Conservation (phyloP, 2,888 invertebrate species). For the Drosophila suboccidentalis region DNA sequence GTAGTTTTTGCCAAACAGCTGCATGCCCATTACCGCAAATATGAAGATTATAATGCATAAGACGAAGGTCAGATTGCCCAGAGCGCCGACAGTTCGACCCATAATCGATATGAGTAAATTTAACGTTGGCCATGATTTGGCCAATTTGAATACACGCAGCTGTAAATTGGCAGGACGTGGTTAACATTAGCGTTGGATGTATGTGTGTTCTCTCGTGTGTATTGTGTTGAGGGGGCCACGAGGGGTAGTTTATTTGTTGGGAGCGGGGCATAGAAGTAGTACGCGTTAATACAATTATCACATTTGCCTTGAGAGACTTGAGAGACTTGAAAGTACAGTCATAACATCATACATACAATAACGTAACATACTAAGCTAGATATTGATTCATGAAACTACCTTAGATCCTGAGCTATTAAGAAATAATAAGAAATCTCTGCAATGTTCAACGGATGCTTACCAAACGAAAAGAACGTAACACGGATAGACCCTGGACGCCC, state of each 20-base stretch:
- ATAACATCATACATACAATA: slow-evolving; percentile 6
- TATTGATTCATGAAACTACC: slow-evolving; percentile 29
- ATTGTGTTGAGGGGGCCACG: slow-evolving; percentile 6
- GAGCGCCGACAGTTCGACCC: slow-evolving; percentile 98
- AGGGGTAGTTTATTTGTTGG: neutral
- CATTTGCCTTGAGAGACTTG: neutral
- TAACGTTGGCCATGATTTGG: slow-evolving; percentile 99
- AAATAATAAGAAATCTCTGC: neutral
- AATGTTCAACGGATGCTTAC: slow-evolving; percentile 88
- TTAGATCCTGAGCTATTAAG: slow-evolving; percentile 44
- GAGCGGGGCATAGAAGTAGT: neutral
- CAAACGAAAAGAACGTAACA: slow-evolving; percentile 98
- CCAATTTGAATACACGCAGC: slow-evolving; percentile 99
- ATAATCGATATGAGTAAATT: slow-evolving; percentile 99
- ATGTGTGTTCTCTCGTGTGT: slow-evolving; percentile 19
- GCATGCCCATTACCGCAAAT: slow-evolving; percentile 99
- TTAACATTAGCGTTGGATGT: slow-evolving; percentile 39
- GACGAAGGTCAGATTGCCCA: slow-evolving; percentile 99
- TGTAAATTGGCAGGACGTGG: slow-evolving; percentile 85
- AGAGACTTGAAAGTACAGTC: neutral
- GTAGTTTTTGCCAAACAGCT: slow-evolving; percentile 98
- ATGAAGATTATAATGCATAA: slow-evolving; percentile 99
- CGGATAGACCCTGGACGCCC: slow-evolving; percentile 98
- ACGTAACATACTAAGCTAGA: neutral
- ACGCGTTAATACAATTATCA: slow-evolving; percentile 10